Percentiles rank a stretch among this genome's conserved stretches.
These are phyloP conservation scores for Buathra laborator DNA, from an alignment of 2,888 invertebrate genomes.

Conservation along the genomic window DNA sequence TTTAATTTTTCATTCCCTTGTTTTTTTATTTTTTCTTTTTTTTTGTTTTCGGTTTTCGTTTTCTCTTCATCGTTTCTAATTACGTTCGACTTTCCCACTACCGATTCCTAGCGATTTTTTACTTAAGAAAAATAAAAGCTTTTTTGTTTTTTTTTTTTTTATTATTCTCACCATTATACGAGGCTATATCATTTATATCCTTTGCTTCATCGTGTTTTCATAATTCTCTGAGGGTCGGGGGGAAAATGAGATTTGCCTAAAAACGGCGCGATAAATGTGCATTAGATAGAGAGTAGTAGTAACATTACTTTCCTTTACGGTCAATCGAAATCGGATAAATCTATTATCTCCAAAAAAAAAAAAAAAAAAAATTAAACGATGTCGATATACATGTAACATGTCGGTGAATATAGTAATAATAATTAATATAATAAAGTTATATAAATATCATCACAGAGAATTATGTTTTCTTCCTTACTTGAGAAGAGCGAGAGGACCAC, in stretches of 20 bases:
- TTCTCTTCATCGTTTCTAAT: conserved; percentile 18
- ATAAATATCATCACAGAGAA: conserved; percentile 81
- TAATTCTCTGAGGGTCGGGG: conserved; percentile 41
- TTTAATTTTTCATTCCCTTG: background rate
- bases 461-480: conserved; percentile 71
- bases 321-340: conserved; percentile 32
- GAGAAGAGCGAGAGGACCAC: conserved; percentile 41
- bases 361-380: conserved; percentile 58
- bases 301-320: conserved; percentile 24
- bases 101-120: conserved; percentile 53
- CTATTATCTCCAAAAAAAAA: conserved; percentile 30
- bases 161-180: conserved; percentile 25
- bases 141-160: conserved; percentile 1
- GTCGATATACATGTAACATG: conserved; percentile 68
- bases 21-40: background rate
- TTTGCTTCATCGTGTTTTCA: conserved; percentile 33
- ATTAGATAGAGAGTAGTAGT: background rate
- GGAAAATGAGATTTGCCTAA: conserved; percentile 18
- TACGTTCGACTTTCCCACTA: conserved; percentile 56
- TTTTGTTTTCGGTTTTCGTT: background rate
- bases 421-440: conserved; percentile 75
- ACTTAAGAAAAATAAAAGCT: conserved; percentile 57
- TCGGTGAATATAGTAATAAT: conserved; percentile 71
- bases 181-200: conserved; percentile 40
- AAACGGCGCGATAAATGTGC: conserved; percentile 42